Conservation (phyloP, 2,888 invertebrate genomes). For the Atrina japonica region DNA sequence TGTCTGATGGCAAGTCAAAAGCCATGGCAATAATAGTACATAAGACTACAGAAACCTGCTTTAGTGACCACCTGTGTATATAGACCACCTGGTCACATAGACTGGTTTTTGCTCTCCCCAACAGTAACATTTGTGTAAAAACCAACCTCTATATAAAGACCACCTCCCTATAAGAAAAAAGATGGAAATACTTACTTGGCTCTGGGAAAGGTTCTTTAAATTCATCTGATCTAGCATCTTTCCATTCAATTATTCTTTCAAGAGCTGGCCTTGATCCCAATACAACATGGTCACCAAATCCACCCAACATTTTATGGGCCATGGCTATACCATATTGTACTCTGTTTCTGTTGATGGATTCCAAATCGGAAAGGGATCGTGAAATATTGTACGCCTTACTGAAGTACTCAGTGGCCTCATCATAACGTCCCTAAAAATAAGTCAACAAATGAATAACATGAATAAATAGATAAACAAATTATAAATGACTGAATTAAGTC, state of each 20-base stretch:
- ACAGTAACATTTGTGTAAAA: too few species aligned
- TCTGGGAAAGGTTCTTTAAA: slow-evolving; percentile 66
- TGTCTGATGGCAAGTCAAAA: not conserved
- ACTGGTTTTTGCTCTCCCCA: not conserved
- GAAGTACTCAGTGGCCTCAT: slow-evolving; percentile 79
- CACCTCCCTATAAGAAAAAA: slow-evolving; percentile 6
- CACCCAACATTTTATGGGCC: slow-evolving; percentile 76
- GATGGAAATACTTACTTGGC: slow-evolving; percentile 55
- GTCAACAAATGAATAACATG: not conserved
- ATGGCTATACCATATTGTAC: slow-evolving; percentile 78
- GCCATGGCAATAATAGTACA: not conserved
- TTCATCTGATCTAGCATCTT: slow-evolving; percentile 70
- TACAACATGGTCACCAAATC: slow-evolving; percentile 67
- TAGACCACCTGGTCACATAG: too few species aligned
- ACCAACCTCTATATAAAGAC: too few species aligned
- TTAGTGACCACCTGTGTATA: too few species aligned
- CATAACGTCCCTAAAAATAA: slow-evolving; percentile 75
- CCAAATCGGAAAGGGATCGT: slow-evolving; percentile 72
- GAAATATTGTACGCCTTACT: slow-evolving; percentile 80
- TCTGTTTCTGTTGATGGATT: slow-evolving; percentile 75
- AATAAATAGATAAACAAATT: not conserved
- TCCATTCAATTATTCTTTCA: slow-evolving; percentile 76
- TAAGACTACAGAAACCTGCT: too few species aligned
- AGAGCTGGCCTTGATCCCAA: slow-evolving; percentile 62
- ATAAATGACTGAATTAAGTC: not conserved